Conservation (phyloP, 2,888 invertebrate genomes). For the Campoletis raptor region DNA sequence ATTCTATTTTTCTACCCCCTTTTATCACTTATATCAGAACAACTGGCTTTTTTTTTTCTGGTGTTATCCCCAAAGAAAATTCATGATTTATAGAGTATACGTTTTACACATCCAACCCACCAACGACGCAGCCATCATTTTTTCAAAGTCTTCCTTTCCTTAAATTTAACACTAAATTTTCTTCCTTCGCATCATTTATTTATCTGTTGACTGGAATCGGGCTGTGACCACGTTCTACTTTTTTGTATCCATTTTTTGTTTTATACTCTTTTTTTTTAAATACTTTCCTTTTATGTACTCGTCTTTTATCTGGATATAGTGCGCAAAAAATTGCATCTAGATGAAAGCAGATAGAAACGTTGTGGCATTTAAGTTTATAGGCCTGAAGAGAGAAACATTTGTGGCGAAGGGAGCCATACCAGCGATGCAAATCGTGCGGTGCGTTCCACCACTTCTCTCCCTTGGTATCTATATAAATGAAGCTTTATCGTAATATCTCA, state of each 20-base stretch:
- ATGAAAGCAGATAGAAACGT: not conserved
- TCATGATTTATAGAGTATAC: slow-evolving; percentile 8
- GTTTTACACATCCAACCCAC: not conserved
- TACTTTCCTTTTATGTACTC: not conserved
- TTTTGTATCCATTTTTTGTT: not conserved
- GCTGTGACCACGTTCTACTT: not conserved
- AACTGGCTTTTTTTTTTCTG: slow-evolving; percentile 6
- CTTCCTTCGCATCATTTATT: not conserved
- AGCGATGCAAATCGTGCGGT: slow-evolving; percentile 47
- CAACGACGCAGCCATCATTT: not conserved
- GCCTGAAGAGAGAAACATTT: slow-evolving; percentile 12
- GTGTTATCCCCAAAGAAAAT: slow-evolving; percentile 7
- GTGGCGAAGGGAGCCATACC: slow-evolving; percentile 39
- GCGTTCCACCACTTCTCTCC: slow-evolving; percentile 23
- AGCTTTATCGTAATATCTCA: slow-evolving; percentile 48
- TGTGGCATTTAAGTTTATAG: not conserved
- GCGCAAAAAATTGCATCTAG: not conserved
- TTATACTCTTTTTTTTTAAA: not conserved
- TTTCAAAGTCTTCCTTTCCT: not conserved
- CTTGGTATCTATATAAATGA: slow-evolving; percentile 5
- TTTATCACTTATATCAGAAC: not conserved
- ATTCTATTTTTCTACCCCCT: slow-evolving; percentile 2
- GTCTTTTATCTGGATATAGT: not conserved
- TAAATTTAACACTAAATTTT: not conserved
- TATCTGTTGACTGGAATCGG: not conserved